A percentile compares a stretch with the other conserved stretches of the same genome.
phyloP scores from a whole-genome alignment of 2,113 vertebrate genomes.

The Dipodomys merriami region DNA sequence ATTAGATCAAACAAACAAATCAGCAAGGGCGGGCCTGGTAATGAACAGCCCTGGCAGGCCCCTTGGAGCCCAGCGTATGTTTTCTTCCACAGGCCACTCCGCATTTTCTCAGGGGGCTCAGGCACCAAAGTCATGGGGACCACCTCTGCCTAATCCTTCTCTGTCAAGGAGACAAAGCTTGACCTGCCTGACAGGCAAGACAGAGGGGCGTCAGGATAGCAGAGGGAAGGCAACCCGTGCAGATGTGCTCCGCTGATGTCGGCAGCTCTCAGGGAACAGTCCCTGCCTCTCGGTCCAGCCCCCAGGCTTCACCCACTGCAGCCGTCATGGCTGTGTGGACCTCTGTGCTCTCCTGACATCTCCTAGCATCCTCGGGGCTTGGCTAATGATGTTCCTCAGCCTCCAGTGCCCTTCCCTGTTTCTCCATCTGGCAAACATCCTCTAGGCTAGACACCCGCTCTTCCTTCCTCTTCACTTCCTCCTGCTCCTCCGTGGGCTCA shows the following conservation, averaged over 20 bases:
- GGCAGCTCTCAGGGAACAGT: neutral
- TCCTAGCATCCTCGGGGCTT: neutral
- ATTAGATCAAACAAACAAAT: neutral
- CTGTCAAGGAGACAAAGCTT: neutral
- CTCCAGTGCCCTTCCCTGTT: neutral
- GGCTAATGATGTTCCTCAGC: neutral
- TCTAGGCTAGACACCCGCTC: neutral
- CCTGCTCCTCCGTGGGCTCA: neutral
- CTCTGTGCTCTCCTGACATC: neutral
- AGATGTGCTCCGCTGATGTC: neutral
- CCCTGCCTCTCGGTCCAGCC: neutral
- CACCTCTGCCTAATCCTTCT: neutral
- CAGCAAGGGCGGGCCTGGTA: too few relatives aligned
- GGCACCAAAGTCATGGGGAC: too few relatives aligned
- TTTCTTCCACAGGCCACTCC: neutral
- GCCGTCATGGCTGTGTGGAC: neutral
- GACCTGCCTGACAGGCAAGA: neutral
- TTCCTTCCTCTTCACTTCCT: neutral
- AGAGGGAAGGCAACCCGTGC: neutral
- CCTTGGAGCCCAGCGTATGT: too few relatives aligned
- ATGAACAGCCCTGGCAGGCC: too few relatives aligned
- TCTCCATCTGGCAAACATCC: neutral
- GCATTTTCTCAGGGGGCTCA: neutral
- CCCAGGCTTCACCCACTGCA: neutral
- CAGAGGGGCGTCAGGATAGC: rapidly evolving